Conservation (phyloP, 2,888 invertebrate genomes). For the Tortrix viridana region DNA sequence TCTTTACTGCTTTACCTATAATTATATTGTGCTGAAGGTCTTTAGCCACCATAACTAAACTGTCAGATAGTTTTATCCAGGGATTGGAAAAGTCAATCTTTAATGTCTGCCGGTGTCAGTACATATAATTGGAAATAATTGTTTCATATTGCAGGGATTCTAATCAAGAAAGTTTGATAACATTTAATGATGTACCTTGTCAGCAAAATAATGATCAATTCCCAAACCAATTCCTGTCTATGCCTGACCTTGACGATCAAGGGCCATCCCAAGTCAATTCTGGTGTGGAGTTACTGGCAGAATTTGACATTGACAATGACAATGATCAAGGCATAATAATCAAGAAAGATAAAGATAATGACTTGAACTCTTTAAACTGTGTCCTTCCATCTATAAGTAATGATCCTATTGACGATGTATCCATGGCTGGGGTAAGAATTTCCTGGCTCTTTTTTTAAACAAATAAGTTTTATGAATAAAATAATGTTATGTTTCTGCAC, state of each 20-base stretch:
- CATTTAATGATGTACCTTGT: conserved; percentile 61
- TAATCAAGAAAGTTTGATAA: conserved; percentile 58
- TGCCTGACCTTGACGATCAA: conserved; percentile 72
- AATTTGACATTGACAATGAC: conserved; percentile 71
- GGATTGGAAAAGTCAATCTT: too few relatives aligned
- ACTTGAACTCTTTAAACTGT: conserved; percentile 69
- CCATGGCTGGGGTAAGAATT: conserved; percentile 62
- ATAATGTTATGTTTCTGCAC: conserved; percentile 20
- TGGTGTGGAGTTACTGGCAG: conserved; percentile 66
- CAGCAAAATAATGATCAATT: conserved; percentile 63
- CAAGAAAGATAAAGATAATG: conserved; percentile 56
- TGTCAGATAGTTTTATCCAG: too few relatives aligned
- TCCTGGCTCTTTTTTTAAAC: too few relatives aligned
- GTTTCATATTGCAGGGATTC: conserved; percentile 52
- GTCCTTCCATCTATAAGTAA: conserved; percentile 73
- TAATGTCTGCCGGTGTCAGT: too few relatives aligned
- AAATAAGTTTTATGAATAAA: background rate
- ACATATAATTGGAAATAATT: too few relatives aligned
- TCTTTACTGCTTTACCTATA: too few relatives aligned
- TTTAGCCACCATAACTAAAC: too few relatives aligned
- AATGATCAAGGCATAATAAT: conserved; percentile 57
- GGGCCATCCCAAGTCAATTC: conserved; percentile 55
- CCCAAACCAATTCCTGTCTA: conserved; percentile 65
- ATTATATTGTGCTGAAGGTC: too few relatives aligned
- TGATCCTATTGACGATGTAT: conserved; percentile 70